These are phyloP conservation scores for Arge pagana DNA, from an alignment of 2,888 invertebrate species.

Conservation along the genomic window DNA sequence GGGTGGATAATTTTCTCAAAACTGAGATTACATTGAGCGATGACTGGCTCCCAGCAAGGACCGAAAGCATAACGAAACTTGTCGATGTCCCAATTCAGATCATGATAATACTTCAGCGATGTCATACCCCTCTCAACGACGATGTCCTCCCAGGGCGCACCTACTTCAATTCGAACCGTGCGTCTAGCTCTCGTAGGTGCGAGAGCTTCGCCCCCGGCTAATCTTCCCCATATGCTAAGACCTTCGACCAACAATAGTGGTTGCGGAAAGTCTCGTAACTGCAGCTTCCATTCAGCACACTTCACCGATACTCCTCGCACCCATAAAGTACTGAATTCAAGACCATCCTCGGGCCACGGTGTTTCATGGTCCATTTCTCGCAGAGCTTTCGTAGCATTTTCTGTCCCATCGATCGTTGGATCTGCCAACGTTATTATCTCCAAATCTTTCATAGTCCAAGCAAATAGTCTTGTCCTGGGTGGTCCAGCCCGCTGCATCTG, in stretches of 20 bases:
- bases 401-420: constrained; percentile 80
- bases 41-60: constrained; percentile 98
- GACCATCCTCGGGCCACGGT: constrained; percentile 88
- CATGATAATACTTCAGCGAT: constrained; percentile 96
- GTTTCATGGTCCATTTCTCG: constrained; percentile 85
- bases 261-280: constrained; percentile 93
- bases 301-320: constrained; percentile 83
- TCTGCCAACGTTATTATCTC: constrained; percentile 82
- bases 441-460: constrained; percentile 80
- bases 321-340: constrained; percentile 92
- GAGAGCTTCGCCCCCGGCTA: constrained; percentile 87
- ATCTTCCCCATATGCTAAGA: constrained; percentile 85
- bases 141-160: constrained; percentile 81
- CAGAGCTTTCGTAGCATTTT: constrained; percentile 74
- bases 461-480: constrained; percentile 77
- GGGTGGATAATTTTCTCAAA: constrained; percentile 87
- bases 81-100: constrained; percentile 91
- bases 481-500: constrained; percentile 69
- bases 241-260: constrained; percentile 84
- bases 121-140: constrained; percentile 91
- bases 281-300: constrained; percentile 84
- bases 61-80: constrained; percentile 94
- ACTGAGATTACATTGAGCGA: constrained; percentile 84
- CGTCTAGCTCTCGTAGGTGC: constrained; percentile 78
- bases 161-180: constrained; percentile 78